phyloP scores from a whole-genome alignment of 2,797 vertebrate genomes.

The Sebastolobus alascanus region DNA sequence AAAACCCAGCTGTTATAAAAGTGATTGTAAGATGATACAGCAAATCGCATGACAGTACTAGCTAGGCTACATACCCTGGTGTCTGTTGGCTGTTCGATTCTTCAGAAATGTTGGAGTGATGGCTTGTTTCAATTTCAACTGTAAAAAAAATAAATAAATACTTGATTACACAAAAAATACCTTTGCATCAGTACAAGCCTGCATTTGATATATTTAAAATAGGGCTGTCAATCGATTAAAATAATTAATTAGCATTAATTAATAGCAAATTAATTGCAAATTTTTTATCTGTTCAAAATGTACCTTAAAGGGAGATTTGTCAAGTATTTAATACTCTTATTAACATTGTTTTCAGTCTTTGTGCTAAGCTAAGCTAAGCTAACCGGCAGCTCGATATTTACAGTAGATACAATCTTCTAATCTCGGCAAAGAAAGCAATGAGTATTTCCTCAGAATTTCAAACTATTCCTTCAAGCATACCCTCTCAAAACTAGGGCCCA shows the following conservation, averaged over 20 bases:
- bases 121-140: slow-evolving; percentile 84
- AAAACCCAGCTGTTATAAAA: background rate
- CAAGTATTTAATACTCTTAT: too few species aligned
- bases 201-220: background rate
- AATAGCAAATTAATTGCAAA: too few species aligned
- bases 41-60: background rate
- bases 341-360: background rate
- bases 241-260: too few species aligned
- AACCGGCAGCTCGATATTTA: background rate
- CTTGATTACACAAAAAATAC: background rate
- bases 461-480: background rate
- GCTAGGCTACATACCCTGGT: slow-evolving; percentile 62
- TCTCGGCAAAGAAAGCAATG: background rate
- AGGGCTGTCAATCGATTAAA: too few species aligned
- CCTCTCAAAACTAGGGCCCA: background rate
- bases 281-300: too few species aligned
- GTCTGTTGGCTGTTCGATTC: slow-evolving; percentile 29
- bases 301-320: too few species aligned
- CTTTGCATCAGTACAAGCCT: background rate
- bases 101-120: slow-evolving; percentile 81
- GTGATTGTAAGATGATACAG: background rate
- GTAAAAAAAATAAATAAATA: slow-evolving; percentile 27
- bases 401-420: background rate
- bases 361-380: background rate
- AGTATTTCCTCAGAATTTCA: background rate